Conservation (phyloP, 2,113 vertebrate genomes). For the Elephantulus edwardii region DNA sequence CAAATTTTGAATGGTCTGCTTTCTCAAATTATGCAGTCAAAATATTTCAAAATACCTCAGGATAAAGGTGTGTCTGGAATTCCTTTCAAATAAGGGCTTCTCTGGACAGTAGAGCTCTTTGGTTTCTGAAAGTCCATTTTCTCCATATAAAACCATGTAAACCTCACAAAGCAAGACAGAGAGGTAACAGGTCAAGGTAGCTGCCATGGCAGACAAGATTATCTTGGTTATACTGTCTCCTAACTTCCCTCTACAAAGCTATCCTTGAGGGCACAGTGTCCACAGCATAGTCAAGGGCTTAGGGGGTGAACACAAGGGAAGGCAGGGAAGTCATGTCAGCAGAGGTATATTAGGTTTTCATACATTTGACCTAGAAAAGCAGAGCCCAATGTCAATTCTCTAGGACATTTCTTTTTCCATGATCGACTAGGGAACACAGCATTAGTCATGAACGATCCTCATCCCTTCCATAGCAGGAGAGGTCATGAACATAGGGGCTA, state of each 20-base stretch:
- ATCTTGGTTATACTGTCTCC: neutral
- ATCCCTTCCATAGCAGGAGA: neutral
- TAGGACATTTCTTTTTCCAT: neutral
- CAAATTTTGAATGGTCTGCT: neutral
- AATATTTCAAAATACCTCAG: constrained; percentile 84
- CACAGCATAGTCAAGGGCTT: neutral
- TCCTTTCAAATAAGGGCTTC: constrained; percentile 84
- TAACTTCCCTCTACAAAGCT: neutral
- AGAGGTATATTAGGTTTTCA: neutral
- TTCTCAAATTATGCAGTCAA: neutral
- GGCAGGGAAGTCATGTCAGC: neutral
- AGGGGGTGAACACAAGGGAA: neutral
- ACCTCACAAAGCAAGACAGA: constrained; percentile 80
- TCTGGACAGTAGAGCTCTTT: constrained; percentile 85
- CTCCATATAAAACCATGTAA: constrained; percentile 85
- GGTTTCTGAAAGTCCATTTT: constrained; percentile 84
- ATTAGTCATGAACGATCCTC: neutral
- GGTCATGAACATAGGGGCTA: neutral
- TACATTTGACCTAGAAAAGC: neutral
- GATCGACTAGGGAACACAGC: neutral
- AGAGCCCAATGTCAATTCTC: neutral
- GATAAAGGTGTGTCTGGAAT: constrained; percentile 88
- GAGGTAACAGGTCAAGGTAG: neutral
- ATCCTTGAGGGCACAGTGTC: neutral
- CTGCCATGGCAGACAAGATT: neutral